phyloP scores from a whole-genome alignment of 2,888 invertebrate genomes.

The Molanna angustata region DNA sequence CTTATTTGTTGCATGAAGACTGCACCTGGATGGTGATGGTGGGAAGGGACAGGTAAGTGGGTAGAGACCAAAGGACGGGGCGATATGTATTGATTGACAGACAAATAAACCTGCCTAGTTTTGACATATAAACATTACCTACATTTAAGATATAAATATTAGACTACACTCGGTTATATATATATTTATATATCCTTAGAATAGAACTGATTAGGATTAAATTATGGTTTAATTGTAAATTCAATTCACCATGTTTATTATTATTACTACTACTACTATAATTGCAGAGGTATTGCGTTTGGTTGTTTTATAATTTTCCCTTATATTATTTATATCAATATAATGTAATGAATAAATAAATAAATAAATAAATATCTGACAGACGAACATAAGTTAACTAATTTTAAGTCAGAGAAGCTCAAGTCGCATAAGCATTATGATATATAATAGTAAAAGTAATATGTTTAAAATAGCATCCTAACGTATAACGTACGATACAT shows the following conservation, averaged over 20 bases:
- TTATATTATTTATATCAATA: conserved; percentile 14
- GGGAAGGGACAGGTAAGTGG: too few relatives aligned
- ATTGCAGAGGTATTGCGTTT: conserved; percentile 27
- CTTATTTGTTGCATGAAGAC: too few relatives aligned
- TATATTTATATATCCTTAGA: conserved; percentile 31
- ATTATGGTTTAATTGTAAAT: conserved; percentile 33
- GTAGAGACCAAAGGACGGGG: too few relatives aligned
- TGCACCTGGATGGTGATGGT: too few relatives aligned
- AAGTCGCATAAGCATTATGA: conserved; percentile 33
- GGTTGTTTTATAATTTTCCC: conserved; percentile 24
- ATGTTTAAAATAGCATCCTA: conserved; percentile 32
- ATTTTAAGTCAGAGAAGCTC: conserved; percentile 33
- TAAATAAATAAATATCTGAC: conserved; percentile 29
- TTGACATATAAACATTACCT: conserved; percentile 30
- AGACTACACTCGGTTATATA: conserved; percentile 1
- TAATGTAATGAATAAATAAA: conserved; percentile 10
- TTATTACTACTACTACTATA: conserved; percentile 23
- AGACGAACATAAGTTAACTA: conserved; percentile 33
- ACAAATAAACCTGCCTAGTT: conserved; percentile 28
- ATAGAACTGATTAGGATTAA: conserved; percentile 34
- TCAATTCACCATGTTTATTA: conserved; percentile 15
- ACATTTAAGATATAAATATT: conserved; percentile 10
- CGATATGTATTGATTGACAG: not conserved
- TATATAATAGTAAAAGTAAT: too few relatives aligned
- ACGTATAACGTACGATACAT: conserved; percentile 17